Evolutionary conservation across 37 sponge, comb jelly and placozoan genomes (phyloP).

Genomic region (Beroe ovata): DNA sequence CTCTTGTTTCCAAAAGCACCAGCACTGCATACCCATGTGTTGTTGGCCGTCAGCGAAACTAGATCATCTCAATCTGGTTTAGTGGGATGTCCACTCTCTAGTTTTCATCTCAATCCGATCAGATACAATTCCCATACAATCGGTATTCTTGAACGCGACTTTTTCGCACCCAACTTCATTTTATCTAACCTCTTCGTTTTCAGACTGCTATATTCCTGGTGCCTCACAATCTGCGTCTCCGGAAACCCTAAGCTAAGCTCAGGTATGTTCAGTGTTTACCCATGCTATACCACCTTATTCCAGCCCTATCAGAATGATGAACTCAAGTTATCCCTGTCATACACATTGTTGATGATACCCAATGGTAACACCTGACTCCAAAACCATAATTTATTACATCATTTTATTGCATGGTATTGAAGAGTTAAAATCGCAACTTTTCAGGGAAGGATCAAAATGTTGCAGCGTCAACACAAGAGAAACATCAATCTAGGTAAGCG

Average conservation of each 20-base stretch:
- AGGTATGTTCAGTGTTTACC: too few species aligned
- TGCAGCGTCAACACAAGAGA: too few species aligned
- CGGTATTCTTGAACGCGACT: too few species aligned
- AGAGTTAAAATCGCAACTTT: background rate
- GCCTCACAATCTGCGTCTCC: too few species aligned
- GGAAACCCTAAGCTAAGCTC: too few species aligned
- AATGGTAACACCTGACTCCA: slow-evolving; percentile 51
- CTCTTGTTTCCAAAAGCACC: slow-evolving; percentile 60
- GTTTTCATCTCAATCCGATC: slow-evolving; percentile 51
- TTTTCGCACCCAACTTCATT: too few species aligned
- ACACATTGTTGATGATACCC: slow-evolving; percentile 21
- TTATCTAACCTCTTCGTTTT: too few species aligned
- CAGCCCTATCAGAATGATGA: slow-evolving; percentile 51
- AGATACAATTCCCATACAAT: too few species aligned
- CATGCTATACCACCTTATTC: too few species aligned
- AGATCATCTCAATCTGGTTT: slow-evolving; percentile 28
- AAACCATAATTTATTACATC: background rate
- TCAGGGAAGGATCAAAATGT: background rate
- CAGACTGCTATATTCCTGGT: too few species aligned
- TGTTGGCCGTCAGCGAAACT: slow-evolving; percentile 66
- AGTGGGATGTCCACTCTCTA: slow-evolving; percentile 35
- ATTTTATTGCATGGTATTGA: background rate
- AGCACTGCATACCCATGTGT: background rate
- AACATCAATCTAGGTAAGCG: too few species aligned
- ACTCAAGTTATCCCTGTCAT: slow-evolving; percentile 68